A percentile compares a stretch with the other conserved stretches of the same genome.
Evolutionary conservation across 1,140 invertebrate species (phyloP).

Genomic region (Brachionus manjavacas): DNA sequence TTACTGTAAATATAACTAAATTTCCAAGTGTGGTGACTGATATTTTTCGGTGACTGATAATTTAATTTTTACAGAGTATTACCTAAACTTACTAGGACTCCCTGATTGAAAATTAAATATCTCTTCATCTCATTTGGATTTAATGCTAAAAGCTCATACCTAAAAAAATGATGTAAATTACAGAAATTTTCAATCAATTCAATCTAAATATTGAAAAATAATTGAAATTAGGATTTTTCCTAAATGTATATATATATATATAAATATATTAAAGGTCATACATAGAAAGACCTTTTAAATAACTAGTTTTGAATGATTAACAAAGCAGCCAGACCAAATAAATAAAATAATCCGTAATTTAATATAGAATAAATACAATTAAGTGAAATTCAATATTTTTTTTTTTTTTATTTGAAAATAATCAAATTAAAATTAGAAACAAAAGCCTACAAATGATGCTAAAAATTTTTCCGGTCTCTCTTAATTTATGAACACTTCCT

Average conservation of each 20-base stretch:
- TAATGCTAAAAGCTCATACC: too few species aligned
- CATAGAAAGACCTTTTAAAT: background rate
- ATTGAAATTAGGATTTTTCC: too few species aligned
- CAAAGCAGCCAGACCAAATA: background rate
- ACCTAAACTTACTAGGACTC: too few species aligned
- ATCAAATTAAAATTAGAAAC: background rate
- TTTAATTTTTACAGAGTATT: too few species aligned
- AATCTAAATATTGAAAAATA: too few species aligned
- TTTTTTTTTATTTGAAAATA: background rate
- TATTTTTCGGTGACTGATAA: too few species aligned
- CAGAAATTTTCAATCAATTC: too few species aligned
- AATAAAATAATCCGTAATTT: background rate
- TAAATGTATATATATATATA: background rate
- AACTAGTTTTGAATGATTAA: background rate
- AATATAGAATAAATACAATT: background rate
- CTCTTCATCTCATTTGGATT: too few species aligned
- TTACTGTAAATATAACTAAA: too few species aligned
- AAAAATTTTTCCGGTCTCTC: background rate
- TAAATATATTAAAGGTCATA: background rate
- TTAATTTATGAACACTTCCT: background rate
- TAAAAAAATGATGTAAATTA: too few species aligned
- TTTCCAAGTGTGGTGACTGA: too few species aligned
- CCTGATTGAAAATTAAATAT: too few species aligned
- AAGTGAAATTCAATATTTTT: background rate
- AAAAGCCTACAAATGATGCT: background rate